These are phyloP conservation scores for Endotricha flammealis DNA, from an alignment of 2,888 invertebrate genomes.

Conservation along the genomic window DNA sequence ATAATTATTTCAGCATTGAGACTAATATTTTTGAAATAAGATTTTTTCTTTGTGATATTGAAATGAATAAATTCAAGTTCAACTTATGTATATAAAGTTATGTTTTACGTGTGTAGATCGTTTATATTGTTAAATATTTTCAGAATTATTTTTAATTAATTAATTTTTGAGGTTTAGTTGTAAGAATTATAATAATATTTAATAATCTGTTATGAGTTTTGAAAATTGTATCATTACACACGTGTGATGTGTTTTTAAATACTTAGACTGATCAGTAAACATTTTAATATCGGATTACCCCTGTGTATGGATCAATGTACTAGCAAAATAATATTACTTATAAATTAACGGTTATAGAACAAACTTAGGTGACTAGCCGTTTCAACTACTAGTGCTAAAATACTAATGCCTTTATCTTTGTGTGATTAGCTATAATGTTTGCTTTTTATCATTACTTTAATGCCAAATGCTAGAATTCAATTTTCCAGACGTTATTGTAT, in stretches of 20 bases:
- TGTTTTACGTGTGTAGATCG: slow-evolving; percentile 21
- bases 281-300: too few relatives aligned
- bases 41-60: slow-evolving; percentile 7
- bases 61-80: not conserved
- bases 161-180: slow-evolving; percentile 19
- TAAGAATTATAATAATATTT: slow-evolving; percentile 19
- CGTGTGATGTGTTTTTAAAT: not conserved
- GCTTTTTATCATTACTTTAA: slow-evolving; percentile 39
- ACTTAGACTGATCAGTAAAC: slow-evolving; percentile 6
- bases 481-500: slow-evolving; percentile 7
- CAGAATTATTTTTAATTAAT: slow-evolving; percentile 13
- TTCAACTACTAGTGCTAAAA: not conserved
- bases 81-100: slow-evolving; percentile 9
- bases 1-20: not conserved
- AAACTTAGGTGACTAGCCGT: not conserved
- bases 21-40: not conserved
- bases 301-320: not conserved
- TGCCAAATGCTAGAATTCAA: slow-evolving; percentile 50
- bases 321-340: not conserved
- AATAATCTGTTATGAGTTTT: slow-evolving; percentile 15
- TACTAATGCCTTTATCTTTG: slow-evolving; percentile 18
- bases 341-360: not conserved
- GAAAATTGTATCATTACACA: not conserved
- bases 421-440: slow-evolving; percentile 25
- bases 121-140: slow-evolving; percentile 29